Evolutionary conservation across 2,113 vertebrate species (phyloP), one percentile per base, ranked within the genome.

Genomic region (Chitala chitala): DNA sequence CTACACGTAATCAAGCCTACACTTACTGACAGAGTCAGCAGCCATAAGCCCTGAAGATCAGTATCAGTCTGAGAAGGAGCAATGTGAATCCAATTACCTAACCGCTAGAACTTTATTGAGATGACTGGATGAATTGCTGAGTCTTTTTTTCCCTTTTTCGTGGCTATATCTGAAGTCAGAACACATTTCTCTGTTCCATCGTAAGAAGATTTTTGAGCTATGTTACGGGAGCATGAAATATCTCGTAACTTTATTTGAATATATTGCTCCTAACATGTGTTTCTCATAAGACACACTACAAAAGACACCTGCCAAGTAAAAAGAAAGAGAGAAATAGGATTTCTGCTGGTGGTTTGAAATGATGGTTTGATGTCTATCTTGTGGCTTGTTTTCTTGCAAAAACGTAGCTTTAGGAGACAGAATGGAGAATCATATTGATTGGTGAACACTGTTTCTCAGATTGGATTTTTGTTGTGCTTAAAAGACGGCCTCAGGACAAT

Each of bases 71-170:
- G 56, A 72, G 44, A 36, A 40, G 72, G 54, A 46, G 71, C 77
- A 83, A 81, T 78, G 69, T 78, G 77, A 79, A 81, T 79, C 68
- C 77, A 79, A 79, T 81, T 81, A 78, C 64, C n/a, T 15, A 76
- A 54, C 63, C 65, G 54, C 54, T 33, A 31, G 64, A 75, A 22
- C 24, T 61, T 70, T 77, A 65, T 77, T 70, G 74, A 80, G 55
- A 80, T 80, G 66, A 63, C 69, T 59, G 76, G 71, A 76, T 79
- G 69, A 78, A 79, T 77, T 51, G 54, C 38, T 17, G 71, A 15
- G 29, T 44, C 50, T 20, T 54, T 53, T 48, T 64, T 64, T 50
- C 24, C 6, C 29, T 54, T 65, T 55, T 65, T 40, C 46, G 5
- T 68, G 46, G 36, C 51, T 29, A 50, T 42, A 68, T 55, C 48